These are phyloP conservation scores for Pangasius larnaudii DNA, from an alignment of 2,797 vertebrate species.

Conservation along the genomic window DNA sequence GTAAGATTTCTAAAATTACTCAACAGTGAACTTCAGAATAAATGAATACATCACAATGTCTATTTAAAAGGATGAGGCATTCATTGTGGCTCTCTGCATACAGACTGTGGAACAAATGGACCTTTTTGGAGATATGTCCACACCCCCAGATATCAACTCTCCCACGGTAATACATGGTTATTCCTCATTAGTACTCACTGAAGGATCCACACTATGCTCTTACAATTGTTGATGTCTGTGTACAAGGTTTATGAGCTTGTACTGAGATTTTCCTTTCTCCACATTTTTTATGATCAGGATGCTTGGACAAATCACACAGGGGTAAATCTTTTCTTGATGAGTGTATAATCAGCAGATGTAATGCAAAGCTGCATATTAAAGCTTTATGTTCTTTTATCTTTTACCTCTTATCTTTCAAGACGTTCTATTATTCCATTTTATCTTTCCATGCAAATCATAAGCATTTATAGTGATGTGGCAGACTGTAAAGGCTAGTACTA, in stretches of 20 bases:
- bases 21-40: neutral
- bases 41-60: neutral
- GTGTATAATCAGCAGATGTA: neutral
- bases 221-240: neutral
- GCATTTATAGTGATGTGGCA: neutral
- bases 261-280: neutral
- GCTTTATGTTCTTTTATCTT: neutral
- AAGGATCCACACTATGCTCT: neutral
- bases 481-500: neutral
- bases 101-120: constrained; percentile 90
- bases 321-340: constrained; percentile 1
- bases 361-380: neutral
- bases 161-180: constrained; percentile 79
- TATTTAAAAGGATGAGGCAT: neutral
- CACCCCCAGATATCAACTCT: constrained; percentile 90
- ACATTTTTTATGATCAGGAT: constrained; percentile 29
- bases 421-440: neutral
- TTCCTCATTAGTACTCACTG: neutral
- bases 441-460: neutral
- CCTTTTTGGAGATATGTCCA: constrained; percentile 97
- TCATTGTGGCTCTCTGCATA: constrained; percentile 20
- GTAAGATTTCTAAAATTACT: constrained; percentile 61
- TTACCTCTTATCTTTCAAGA: neutral
- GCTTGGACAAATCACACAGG: constrained; percentile 24
- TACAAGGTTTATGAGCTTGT: too few relatives aligned